Evolutionary conservation across 2,113 vertebrate genomes (phyloP).

Genomic region (Ivindomyrus marchei): DNA sequence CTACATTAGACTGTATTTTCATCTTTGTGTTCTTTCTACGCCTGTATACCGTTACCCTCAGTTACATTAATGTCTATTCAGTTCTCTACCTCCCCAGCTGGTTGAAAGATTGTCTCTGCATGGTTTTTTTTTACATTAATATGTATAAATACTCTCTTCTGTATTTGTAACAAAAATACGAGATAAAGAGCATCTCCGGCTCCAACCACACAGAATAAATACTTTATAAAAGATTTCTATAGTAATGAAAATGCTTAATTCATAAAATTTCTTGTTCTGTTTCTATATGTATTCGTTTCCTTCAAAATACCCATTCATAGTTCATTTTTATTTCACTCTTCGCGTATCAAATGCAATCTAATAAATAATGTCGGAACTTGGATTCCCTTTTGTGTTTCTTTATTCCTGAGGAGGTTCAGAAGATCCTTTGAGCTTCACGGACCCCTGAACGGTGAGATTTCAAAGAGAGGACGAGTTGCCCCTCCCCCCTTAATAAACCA

Average conservation of each 20-base stretch:
- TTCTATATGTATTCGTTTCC: not conserved
- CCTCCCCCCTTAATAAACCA: not conserved
- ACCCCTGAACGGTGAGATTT: constrained; percentile 12
- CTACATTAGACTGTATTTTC: not conserved
- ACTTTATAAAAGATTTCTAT: constrained; percentile 6
- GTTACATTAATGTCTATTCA: not conserved
- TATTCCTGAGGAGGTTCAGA: constrained; percentile 35
- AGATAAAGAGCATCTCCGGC: not conserved
- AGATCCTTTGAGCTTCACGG: constrained; percentile 37
- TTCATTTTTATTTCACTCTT: constrained; percentile 16
- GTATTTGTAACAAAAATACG: not conserved
- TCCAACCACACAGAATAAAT: constrained; percentile 2
- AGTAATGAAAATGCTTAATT: constrained; percentile 20
- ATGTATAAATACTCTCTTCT: not conserved
- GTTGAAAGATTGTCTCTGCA: not conserved
- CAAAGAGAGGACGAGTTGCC: not conserved
- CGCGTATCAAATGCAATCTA: constrained; percentile 10
- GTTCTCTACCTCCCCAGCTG: not conserved
- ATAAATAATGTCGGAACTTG: constrained; percentile 25
- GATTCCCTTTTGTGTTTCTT: constrained; percentile 35
- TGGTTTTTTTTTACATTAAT: not conserved
- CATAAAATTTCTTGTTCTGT: not conserved
- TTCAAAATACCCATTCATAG: not conserved
- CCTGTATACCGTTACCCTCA: not conserved
- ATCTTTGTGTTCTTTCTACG: not conserved